Conservation (phyloP, 2,888 invertebrate genomes). For the Acanthosepion lycidas region DNA sequence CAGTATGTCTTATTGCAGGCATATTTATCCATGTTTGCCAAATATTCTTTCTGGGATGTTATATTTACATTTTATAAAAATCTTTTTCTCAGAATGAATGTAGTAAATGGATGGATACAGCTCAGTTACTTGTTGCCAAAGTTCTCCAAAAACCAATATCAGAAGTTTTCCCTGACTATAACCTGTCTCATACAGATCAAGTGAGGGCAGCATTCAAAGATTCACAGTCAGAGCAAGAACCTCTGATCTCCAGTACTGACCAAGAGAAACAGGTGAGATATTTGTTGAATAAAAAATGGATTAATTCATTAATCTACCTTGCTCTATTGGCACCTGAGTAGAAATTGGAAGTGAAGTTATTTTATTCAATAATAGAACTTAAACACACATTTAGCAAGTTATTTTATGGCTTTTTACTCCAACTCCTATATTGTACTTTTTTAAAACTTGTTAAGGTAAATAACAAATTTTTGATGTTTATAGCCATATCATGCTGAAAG, state of each 20-base stretch:
- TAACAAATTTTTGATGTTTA: too few relatives aligned
- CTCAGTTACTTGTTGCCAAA: not conserved
- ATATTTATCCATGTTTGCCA: too few relatives aligned
- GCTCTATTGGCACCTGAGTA: not conserved
- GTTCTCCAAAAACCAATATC: not conserved
- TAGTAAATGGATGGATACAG: not conserved
- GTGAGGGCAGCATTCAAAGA: not conserved
- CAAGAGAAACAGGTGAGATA: not conserved
- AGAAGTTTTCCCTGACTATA: not conserved
- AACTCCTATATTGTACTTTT: too few relatives aligned
- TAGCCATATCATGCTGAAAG: too few relatives aligned
- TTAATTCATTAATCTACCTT: too few relatives aligned
- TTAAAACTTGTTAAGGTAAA: too few relatives aligned
- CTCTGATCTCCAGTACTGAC: not conserved
- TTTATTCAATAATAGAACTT: not conserved
- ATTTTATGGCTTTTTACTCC: too few relatives aligned
- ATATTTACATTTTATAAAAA: not conserved
- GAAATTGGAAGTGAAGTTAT: not conserved
- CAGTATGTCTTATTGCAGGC: too few relatives aligned
- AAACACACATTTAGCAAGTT: too few relatives aligned
- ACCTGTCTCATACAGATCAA: not conserved
- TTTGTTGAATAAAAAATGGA: not conserved
- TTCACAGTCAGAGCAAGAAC: not conserved
- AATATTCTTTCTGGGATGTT: not conserved
- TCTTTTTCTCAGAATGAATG: not conserved